Conservation (phyloP, 2,113 vertebrate species). For the Serilophus lunatus region DNA sequence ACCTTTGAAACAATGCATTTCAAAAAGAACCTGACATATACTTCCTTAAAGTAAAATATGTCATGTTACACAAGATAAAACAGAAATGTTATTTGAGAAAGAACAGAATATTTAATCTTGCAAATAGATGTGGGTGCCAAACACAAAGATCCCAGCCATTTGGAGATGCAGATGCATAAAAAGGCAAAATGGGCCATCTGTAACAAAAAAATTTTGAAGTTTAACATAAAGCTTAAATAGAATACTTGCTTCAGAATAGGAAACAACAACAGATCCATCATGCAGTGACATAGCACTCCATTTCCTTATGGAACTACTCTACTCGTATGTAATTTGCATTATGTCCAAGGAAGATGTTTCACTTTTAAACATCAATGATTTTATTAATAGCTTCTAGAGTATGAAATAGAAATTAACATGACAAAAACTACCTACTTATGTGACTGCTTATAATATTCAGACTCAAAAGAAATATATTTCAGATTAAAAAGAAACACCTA, state of each 20-base stretch:
- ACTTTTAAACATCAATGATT: background rate
- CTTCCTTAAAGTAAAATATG: background rate
- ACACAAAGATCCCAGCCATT: background rate
- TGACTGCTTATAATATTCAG: background rate
- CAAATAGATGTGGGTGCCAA: background rate
- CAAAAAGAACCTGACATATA: background rate
- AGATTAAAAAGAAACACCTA: background rate
- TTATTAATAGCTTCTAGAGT: background rate
- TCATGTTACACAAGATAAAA: background rate
- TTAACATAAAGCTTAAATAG: background rate
- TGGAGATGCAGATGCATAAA: background rate
- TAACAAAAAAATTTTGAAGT: background rate
- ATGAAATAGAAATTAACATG: background rate
- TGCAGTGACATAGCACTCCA: background rate
- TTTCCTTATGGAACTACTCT: background rate
- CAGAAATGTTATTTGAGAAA: background rate
- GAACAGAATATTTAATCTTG: background rate
- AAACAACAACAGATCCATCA: background rate
- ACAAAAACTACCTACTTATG: background rate
- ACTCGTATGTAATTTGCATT: background rate
- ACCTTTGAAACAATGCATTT: background rate
- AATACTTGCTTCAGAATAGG: background rate
- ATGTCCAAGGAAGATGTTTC: background rate
- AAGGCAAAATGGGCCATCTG: background rate
- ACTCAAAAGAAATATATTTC: background rate